Evolutionary conservation across 2,113 vertebrate species (phyloP), one percentile per base, ranked within the genome.

Genomic region (Neoarius graeffei): DNA sequence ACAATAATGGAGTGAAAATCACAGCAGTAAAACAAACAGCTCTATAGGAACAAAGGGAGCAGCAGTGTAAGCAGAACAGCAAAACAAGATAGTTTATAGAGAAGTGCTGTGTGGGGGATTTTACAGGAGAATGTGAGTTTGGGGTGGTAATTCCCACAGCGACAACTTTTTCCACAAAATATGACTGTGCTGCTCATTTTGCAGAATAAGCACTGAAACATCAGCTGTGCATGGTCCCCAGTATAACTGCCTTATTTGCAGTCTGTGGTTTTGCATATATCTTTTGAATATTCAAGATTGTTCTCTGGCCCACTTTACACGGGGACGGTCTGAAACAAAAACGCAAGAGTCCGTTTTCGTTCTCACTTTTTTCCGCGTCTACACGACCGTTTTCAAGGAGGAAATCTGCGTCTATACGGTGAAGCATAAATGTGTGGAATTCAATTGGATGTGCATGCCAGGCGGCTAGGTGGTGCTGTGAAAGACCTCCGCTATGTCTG

Each of bases 1-100:
- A 64, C 83, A 80, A 77, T 89, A 89, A 89, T 87, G 67, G 88
- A 86, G 79, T 76, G 77, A 86, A 89, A 85, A 87, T 88, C 27
- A 42, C 82, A 15, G 82, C 82, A 35, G 59, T 84, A 87, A 87
- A 79, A 90, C 81, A 87, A 91, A 89, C 87, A 88, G 76, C 83
- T 71, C 56, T 66, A 23, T 69, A 35, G 48, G 56, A 73, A 76
- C 19, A 59, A 87, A 83, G 82, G 59, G 71, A 77, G 76, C 76
- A 71, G 50, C 52, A 52, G 48, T 62, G 42, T 85, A 67, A 71
- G 81, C 85, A 79, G 52, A 83, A 87, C 56, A 13, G 56, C 66
- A 80, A 64, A 80, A 84, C 52, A 60, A 67, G 69, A 59, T 60
- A 60, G 54, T 52, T 81, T 83, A 7, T 52, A 87, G 56, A 73